These are phyloP conservation scores for Centropyge bicolor DNA, from an alignment of 2,797 vertebrate genomes.

Conservation along the genomic window DNA sequence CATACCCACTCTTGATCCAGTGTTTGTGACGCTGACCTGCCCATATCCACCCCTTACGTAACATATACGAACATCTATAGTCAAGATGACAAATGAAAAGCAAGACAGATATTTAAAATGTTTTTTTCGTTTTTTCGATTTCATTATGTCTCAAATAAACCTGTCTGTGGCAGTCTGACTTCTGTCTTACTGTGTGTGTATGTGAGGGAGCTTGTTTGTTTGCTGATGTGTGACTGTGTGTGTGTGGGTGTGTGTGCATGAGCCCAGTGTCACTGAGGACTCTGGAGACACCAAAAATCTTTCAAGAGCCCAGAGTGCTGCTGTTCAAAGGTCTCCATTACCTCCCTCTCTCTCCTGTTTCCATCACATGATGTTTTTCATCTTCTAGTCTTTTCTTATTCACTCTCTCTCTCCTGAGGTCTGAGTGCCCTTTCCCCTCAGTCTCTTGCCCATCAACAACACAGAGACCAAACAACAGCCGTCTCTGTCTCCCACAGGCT, in stretches of 20 bases:
- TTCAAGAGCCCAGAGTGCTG: constrained; percentile 60
- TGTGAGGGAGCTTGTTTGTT: constrained; percentile 23
- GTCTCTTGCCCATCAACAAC: constrained; percentile 52
- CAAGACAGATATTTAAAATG: constrained; percentile 6
- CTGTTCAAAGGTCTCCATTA: constrained; percentile 69
- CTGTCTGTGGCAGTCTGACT: neutral
- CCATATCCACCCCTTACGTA: neutral
- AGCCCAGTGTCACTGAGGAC: constrained; percentile 47
- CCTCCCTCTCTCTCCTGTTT: constrained; percentile 51
- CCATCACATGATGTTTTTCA: constrained; percentile 67
- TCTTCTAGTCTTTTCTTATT: constrained; percentile 59
- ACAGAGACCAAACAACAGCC: constrained; percentile 56
- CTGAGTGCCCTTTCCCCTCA: constrained; percentile 56
- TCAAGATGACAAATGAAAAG: neutral
- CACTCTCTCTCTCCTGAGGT: constrained; percentile 57
- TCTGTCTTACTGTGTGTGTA: neutral
- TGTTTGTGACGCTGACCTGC: neutral
- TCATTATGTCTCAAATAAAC: neutral
- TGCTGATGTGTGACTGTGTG: constrained; percentile 18
- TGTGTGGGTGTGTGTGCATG: constrained; percentile 18
- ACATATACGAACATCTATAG: neutral
- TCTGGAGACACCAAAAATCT: constrained; percentile 69
- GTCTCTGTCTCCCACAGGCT: constrained; percentile 59
- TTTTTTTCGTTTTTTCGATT: constrained; percentile 9
- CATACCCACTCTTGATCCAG: neutral